Conservation (phyloP, 2,888 invertebrate species). For the Lepidonotus clava region DNA sequence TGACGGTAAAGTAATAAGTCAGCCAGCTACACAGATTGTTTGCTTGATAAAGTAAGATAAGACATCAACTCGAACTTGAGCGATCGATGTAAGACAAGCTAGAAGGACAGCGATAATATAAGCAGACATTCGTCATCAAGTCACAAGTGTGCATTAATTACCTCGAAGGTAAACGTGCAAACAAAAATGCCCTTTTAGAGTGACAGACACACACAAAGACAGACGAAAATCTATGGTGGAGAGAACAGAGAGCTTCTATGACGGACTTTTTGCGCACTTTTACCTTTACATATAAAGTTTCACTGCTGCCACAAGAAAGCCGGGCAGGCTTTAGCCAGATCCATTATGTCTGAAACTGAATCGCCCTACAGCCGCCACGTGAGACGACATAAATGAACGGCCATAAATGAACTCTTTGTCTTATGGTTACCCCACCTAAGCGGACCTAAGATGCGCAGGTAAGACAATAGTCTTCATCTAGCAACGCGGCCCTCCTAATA, state of each 20-base stretch:
- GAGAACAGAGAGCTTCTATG: slow-evolving; percentile 4
- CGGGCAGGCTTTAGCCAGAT: neutral
- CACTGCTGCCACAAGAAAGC: neutral
- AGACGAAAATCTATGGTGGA: neutral
- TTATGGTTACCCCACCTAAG: neutral
- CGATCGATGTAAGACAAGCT: neutral
- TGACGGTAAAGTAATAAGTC: slow-evolving; percentile 16
- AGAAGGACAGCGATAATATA: neutral
- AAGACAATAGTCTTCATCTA: slow-evolving; percentile 19
- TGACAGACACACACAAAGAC: neutral
- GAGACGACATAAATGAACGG: neutral
- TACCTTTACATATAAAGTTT: neutral
- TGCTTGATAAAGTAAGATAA: neutral
- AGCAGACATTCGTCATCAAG: neutral
- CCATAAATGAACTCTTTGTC: slow-evolving; percentile 28
- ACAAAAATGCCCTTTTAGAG: no score
- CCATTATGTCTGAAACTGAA: slow-evolving; percentile 8
- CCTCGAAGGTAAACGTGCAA: neutral
- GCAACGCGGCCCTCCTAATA: slow-evolving; percentile 1
- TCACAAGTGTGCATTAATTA: slow-evolving; percentile 3
- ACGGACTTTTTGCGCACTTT: neutral
- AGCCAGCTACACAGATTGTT: neutral
- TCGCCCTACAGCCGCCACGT: neutral
- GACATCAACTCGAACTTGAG: neutral
- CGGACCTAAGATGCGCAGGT: neutral